Conservation (phyloP, 2,888 invertebrate genomes). For the Thera britannica region DNA sequence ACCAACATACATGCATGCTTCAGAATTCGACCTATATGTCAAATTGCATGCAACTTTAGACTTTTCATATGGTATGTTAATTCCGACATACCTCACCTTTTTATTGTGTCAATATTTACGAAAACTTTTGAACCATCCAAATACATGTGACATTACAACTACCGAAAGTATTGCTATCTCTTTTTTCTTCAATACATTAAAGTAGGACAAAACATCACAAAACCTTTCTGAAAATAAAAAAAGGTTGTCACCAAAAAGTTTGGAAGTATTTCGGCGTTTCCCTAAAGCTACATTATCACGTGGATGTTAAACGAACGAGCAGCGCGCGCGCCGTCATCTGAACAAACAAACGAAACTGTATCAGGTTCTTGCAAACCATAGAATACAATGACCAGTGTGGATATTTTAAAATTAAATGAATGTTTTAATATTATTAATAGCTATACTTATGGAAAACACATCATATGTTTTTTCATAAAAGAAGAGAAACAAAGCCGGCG, state of each 20-base stretch:
- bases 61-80: neutral
- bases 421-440: no score
- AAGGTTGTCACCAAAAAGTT: conserved; percentile 64
- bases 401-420: neutral
- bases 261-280: conserved; percentile 70
- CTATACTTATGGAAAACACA: no score
- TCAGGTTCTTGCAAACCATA: conserved; percentile 38
- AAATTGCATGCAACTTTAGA: no score
- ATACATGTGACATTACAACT: conserved; percentile 4
- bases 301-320: conserved; percentile 66
- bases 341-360: conserved; percentile 62
- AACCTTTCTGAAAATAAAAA: conserved; percentile 9
- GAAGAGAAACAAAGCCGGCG: no score
- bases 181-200: conserved; percentile 24
- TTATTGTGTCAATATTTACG: conserved; percentile 55
- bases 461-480: no score
- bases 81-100: conserved; percentile 55
- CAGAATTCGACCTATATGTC: no score
- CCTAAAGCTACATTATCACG: conserved; percentile 71
- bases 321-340: conserved; percentile 69
- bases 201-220: conserved; percentile 26
- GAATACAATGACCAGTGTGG: neutral
- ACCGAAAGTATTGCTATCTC: conserved; percentile 21
- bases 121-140: conserved; percentile 45
- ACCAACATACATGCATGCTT: no score